Base-by-base conservation (phyloP, 2,888 invertebrate genomes). In the Drosophila falleni region DNA sequence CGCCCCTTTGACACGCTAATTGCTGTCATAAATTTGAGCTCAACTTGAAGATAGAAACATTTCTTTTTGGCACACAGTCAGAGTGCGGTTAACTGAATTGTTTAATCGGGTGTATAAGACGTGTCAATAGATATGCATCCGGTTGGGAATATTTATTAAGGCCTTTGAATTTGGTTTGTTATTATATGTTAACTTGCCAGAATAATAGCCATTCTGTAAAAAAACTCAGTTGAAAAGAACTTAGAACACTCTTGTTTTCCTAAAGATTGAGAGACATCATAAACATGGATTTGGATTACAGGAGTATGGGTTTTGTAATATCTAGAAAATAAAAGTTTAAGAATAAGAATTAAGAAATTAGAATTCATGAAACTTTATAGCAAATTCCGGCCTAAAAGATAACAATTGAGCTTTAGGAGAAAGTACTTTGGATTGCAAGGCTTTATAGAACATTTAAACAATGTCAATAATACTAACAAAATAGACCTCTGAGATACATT, bases 21-120 rank as follows among this genome's bases (percentile, higher is more conserved):
- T 88, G 86, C 73, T 81, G 71, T 76, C 84, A 86, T 88, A 88
- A 78, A 86, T 88, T 86, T 72, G 55, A 63, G 41, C 60, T 68
- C 58, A 62, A 67, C 65, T 73, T 71, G 54, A 51, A 65, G 55
- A 56, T 47, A 16, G 42, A 54, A 68, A 66, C 63, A 70, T 73
- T 37, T 78, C 54, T 61, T 66, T 61, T 13, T 23, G 55, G 37
- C 53, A 54, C 55, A 58, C 50, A 46, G 49, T 37, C 8, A 9
- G 29, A 31, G 54, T 49, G 50, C 26, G 11, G 31, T 47, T 31
- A 15, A 29, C 51, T 42, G 56, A 55, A 51, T 58, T 13, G 46
- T 26, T 50, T 58, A 54, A 74, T 58, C 53, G 65, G 74, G 54
- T 74, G 35, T 47, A 46, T 58, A 19, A 29, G 74, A 53, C 53